phyloP scores from a whole-genome alignment of 2,113 vertebrate species.

The Mesembrinibis cayennensis region DNA sequence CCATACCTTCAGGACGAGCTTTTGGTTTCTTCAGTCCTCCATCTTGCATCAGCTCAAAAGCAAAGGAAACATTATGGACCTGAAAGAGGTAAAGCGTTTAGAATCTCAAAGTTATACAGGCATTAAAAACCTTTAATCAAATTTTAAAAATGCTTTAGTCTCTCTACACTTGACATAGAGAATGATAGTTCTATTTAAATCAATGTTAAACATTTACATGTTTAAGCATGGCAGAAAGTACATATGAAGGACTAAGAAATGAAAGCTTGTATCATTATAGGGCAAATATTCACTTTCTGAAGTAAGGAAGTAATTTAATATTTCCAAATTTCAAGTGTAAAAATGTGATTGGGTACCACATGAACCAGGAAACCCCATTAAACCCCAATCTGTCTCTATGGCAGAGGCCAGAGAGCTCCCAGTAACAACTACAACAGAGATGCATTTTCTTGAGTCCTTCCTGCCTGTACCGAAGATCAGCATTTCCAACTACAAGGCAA shows the following conservation, averaged over 20 bases:
- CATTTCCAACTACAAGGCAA: neutral
- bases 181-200: neutral
- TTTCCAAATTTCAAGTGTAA: neutral
- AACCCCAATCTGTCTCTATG: fast-evolving
- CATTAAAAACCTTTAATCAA: neutral
- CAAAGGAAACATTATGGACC: conserved; percentile 95
- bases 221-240: neutral
- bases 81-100: conserved; percentile 47
- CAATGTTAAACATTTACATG: neutral
- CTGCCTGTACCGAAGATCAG: neutral
- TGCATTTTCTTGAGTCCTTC: neutral
- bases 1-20: conserved; percentile 92
- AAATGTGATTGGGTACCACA: neutral
- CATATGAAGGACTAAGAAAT: neutral
- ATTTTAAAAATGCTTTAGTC: neutral
- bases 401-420: neutral
- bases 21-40: conserved; percentile 94
- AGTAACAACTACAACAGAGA: neutral
- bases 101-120: neutral
- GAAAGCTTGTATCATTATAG: neutral
- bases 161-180: neutral
- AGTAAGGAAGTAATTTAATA: neutral
- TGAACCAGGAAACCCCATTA: neutral
- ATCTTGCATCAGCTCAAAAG: conserved; percentile 97
- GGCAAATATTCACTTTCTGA: neutral